A percentile compares a stretch with the other conserved stretches of the same genome.
Conservation (phyloP, 2,888 invertebrate species). For the Cylloceria caligata region DNA sequence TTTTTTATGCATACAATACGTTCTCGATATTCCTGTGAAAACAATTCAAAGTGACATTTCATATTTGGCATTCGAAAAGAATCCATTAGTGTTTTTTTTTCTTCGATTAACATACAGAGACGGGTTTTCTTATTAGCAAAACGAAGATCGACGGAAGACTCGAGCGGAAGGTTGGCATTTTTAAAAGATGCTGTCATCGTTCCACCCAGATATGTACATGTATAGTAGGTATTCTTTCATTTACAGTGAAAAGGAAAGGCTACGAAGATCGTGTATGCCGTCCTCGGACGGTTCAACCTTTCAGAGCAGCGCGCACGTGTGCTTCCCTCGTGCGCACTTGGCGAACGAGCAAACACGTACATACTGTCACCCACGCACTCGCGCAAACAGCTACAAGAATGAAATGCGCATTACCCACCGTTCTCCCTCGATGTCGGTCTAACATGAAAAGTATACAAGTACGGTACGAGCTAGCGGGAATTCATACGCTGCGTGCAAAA, state of each 20-base stretch:
- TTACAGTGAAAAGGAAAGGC: slow-evolving; percentile 25
- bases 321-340: not conserved
- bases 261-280: not conserved
- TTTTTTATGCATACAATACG: not conserved
- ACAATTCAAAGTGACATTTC: not conserved
- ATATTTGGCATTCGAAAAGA: not conserved
- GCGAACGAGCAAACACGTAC: not conserved
- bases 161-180: slow-evolving; percentile 5
- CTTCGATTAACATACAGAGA: not conserved
- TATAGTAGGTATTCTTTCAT: not conserved
- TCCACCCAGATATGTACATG: slow-evolving; percentile 8
- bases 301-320: slow-evolving; percentile 1
- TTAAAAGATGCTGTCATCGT: slow-evolving; percentile 20
- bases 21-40: not conserved
- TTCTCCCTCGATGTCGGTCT: not conserved
- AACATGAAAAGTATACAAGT: slow-evolving; percentile 14
- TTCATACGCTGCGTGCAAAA: not conserved
- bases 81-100: not conserved
- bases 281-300: slow-evolving; percentile 16
- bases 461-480: too few relatives aligned
- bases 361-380: slow-evolving; percentile 14
- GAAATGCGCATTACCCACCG: not conserved
- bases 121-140: not conserved
- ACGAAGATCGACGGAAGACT: slow-evolving; percentile 1
- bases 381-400: slow-evolving; percentile 2